Evolutionary conservation across 2,113 vertebrate genomes (phyloP), one percentile per base, ranked within the genome.

Genomic region (Solea solea): DNA sequence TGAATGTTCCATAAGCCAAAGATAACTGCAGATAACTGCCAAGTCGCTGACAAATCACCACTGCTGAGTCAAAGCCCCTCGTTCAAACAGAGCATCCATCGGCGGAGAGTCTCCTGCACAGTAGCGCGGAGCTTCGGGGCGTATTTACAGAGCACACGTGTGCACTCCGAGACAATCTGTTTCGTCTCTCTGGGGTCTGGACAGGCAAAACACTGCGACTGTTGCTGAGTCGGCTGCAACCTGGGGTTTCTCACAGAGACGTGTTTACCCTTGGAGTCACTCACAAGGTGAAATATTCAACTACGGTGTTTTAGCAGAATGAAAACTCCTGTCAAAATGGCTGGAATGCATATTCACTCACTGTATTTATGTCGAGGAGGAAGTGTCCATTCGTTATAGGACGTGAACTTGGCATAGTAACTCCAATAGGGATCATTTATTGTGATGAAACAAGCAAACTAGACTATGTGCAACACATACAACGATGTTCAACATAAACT

Each of bases 121-220:
- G 56, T n/a, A 46, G 57, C 1, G 2, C 12, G 27, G 46, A 51
- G 71, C 65, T 64, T 60, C 72, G 63, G 66, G 65, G 57, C 63
- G 51, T 64, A 54, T 64, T 81, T 28, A 51, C 6, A 45, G 39
- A 58, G 63, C 57, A 69, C 25, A 27, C 56, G 72, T 81, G 74
- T 76, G 49, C 39, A 65, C 48, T 52, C 65, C 7, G 41, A 77
- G 63, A 72, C 53, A 67, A 72, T 75, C 64, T 86, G 88, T 72
- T 90, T 81, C 76, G 71, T 69, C 74, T 85, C 63, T 69, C 56
- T 7, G 58, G 54, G 74, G 67, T 73, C 79, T 85, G 79, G 60
- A 69, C 62, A 53, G 28, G 25, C 67, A 69, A 51, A 52, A 9
- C 15, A 4, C 15, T 27, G 46, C 52, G 61, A 45, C 5, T 66